Base-by-base conservation (phyloP, 2,888 invertebrate species). In the Seira sanloemensis region DNA sequence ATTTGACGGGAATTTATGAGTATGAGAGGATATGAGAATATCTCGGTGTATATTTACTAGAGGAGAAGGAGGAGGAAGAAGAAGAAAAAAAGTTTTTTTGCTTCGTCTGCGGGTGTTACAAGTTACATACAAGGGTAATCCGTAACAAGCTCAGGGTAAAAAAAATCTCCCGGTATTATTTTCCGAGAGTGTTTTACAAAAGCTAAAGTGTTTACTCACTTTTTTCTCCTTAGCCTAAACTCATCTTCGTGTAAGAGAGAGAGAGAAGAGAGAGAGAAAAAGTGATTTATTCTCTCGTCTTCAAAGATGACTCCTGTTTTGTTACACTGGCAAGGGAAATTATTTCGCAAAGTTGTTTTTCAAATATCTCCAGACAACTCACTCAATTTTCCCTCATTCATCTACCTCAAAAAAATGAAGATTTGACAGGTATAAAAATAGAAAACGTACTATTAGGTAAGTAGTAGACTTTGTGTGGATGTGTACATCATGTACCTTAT, bases 381-480 rank as follows among this genome's bases (percentile, higher is more conserved):
- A 81, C 75, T 81, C 80, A 81, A 81, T 69, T 81, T 62, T 58
- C 75, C 26, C 65, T 75, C 80, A 81, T 81, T 68, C 75, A 37
- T 81, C 75, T 69, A 68, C 69, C 37, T 75, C 75, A 81, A 58
- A 37, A n/a, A 58, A 58, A 58, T n/a, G 37, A 12, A 58, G 62
- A 75, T 81, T 81, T 75, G 80, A 81, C 80, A 81, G 26, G 80
- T 67, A 69, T 81, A 81, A 75, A 81, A 81, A 81, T 81, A 81
- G 74, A 81, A 21, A 66, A 58, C 37, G n/a, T 82, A 71, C 82
- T 82, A 72, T 77, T 77, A 72, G 72, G 12, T 26, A 9, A 69
- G 2, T 12, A 23, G 54, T 21, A 21, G 54, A 18, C 16, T 25
- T n/a, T n/a, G n/a, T n/a, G n/a, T n/a, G n/a, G n/a, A n/a, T n/a